A percentile compares a stretch with the other conserved stretches of the same genome.
Conservation (phyloP, 2,113 vertebrate species). For the Meriones unguiculatus region DNA sequence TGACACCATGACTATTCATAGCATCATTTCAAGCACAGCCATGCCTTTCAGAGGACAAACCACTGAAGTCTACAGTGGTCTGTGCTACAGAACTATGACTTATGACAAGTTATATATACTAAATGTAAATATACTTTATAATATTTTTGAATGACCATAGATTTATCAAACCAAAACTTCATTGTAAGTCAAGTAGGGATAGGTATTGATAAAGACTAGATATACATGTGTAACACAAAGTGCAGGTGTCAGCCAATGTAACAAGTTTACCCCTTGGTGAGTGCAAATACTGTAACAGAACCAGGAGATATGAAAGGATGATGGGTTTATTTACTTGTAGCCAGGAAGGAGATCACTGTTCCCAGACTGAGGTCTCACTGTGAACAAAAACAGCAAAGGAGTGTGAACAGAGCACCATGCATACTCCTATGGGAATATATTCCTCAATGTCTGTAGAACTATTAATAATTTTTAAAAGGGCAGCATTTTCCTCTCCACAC, state of each 20-base stretch:
- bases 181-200: background rate
- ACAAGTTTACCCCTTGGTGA: too few relatives aligned
- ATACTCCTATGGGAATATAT: background rate
- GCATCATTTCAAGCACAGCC: background rate
- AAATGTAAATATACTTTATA: background rate
- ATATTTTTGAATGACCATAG: background rate
- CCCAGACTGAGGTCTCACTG: background rate
- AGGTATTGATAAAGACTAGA: background rate
- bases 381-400: background rate
- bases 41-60: background rate
- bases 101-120: too few relatives aligned
- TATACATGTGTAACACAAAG: background rate
- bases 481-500: background rate
- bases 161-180: background rate
- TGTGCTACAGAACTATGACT: background rate
- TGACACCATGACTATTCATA: background rate
- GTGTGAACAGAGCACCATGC: background rate
- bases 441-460: background rate
- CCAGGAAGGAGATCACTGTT: background rate
- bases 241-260: background rate
- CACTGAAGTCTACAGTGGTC: background rate
- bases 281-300: background rate
- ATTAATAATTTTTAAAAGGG: background rate
- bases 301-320: background rate
- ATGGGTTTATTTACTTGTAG: background rate